These are phyloP conservation scores for Heliconius hewitsoni DNA, from an alignment of 1,140 invertebrate species.

Conservation along the genomic window DNA sequence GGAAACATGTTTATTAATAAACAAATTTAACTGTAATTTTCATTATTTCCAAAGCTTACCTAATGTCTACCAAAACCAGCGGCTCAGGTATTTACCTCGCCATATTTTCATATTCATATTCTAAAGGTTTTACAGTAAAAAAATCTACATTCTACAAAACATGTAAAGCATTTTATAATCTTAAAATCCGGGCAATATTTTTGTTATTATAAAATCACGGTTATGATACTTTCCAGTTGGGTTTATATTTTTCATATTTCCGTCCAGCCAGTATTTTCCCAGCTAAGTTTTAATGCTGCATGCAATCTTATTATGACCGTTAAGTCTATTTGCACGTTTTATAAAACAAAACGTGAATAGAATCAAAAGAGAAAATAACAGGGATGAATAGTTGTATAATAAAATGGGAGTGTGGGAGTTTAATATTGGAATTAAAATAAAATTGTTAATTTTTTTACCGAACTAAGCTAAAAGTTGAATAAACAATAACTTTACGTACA, in stretches of 20 bases:
- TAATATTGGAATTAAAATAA: not conserved
- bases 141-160: not conserved
- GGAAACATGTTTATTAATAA: no score
- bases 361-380: slow-evolving; percentile 1
- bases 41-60: not conserved
- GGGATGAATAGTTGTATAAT: not conserved
- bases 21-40: not conserved
- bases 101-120: not conserved
- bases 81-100: not conserved
- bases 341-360: slow-evolving; percentile 8
- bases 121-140: not conserved
- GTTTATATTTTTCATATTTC: not conserved
- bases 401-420: not conserved
- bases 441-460: not conserved
- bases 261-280: not conserved
- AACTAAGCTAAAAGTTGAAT: not conserved
- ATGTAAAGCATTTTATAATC: not conserved
- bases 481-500: not conserved
- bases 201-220: not conserved
- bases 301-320: slow-evolving; percentile 2
- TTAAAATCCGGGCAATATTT: not conserved
- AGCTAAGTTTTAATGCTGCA: slow-evolving; percentile 6
- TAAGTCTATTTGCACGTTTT: slow-evolving; percentile 3
- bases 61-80: not conserved
- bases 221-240: not conserved